Evolutionary conservation across 2,113 vertebrate genomes (phyloP).

Genomic region (Siniperca chuatsi): DNA sequence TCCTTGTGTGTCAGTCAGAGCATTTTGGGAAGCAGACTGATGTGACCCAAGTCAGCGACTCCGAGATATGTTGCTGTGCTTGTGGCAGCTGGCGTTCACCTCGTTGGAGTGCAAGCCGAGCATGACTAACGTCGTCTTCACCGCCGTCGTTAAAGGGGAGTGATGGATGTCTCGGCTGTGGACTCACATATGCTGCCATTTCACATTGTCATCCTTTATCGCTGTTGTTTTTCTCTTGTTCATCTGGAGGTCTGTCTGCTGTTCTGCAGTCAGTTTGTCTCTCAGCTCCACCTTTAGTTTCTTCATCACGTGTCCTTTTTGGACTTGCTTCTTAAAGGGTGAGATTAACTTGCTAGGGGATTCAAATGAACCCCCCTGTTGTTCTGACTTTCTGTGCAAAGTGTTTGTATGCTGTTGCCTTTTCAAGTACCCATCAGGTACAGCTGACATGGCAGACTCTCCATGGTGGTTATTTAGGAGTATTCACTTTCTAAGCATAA

Average conservation of each 20-base stretch:
- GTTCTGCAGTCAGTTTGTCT: not conserved
- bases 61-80: conserved; percentile 32
- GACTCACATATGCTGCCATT: conserved; percentile 19
- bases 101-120: not conserved
- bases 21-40: conserved; percentile 25
- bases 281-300: not conserved
- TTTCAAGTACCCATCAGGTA: too few species aligned
- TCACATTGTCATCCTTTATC: not conserved
- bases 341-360: too few species aligned
- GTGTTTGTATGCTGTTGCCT: not conserved
- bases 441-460: too few species aligned
- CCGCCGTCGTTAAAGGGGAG: not conserved
- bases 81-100: not conserved
- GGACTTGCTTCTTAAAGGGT: not conserved
- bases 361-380: too few species aligned
- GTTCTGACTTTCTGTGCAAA: not conserved
- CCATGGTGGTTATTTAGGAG: too few species aligned
- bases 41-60: conserved; percentile 33
- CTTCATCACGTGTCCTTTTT: not conserved
- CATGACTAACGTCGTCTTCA: conserved; percentile 27
- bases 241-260: not conserved
- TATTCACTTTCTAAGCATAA: too few species aligned
- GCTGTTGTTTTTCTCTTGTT: not conserved
- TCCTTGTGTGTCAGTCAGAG: not conserved
- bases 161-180: conserved; percentile 10